Evolutionary conservation across 1,140 invertebrate genomes (phyloP).

Genomic region (Drosophila eugracilis): DNA sequence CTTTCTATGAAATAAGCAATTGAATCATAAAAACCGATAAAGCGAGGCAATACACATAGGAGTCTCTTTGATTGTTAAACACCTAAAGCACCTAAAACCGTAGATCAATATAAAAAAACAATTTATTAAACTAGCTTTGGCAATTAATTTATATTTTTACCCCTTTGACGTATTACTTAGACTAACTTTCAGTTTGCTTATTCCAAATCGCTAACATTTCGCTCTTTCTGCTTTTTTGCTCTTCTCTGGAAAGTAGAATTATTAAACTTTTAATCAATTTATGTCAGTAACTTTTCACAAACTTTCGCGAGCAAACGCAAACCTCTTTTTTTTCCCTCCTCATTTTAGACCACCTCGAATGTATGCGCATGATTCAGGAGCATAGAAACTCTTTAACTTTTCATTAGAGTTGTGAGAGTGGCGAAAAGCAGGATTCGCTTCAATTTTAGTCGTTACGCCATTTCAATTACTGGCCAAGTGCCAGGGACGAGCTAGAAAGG

Average conservation of each 20-base stretch:
- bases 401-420: slow-evolving; percentile 54
- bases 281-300: slow-evolving; percentile 78
- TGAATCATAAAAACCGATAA: no score
- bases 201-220: not conserved
- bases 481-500: slow-evolving; percentile 44
- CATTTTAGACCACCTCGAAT: slow-evolving; percentile 25
- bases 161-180: slow-evolving; percentile 37
- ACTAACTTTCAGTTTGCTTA: slow-evolving; percentile 34
- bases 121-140: slow-evolving; percentile 11
- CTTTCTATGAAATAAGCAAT: no score
- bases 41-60: no score
- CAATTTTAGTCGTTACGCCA: slow-evolving; percentile 81
- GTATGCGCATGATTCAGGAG: not conserved
- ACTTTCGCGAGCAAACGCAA: slow-evolving; percentile 33
- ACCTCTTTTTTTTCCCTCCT: slow-evolving; percentile 45
- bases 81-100: no score
- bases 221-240: not conserved
- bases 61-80: no score
- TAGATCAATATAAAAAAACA: no score
- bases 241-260: slow-evolving; percentile 62
- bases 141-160: slow-evolving; percentile 65
- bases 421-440: slow-evolving; percentile 64
- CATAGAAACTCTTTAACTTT: slow-evolving; percentile 68
- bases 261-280: slow-evolving; percentile 84
- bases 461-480: slow-evolving; percentile 82